Conservation (phyloP, 2,888 invertebrate genomes). For the Drosophila niveifrons region DNA sequence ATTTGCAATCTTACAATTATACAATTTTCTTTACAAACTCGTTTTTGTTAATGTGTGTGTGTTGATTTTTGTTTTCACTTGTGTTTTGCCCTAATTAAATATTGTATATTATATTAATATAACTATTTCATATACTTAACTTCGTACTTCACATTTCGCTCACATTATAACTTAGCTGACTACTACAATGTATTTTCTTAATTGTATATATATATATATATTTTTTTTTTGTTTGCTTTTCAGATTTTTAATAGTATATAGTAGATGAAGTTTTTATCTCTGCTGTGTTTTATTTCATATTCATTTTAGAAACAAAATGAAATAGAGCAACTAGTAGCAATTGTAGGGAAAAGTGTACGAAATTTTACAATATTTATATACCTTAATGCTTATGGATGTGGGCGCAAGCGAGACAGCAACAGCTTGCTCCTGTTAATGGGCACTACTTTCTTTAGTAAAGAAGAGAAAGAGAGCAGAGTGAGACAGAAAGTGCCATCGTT, state of each 20-base stretch:
- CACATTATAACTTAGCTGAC: conserved; percentile 44
- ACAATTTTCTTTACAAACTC: conserved; percentile 45
- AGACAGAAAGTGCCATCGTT: background rate
- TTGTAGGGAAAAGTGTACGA: conserved; percentile 42
- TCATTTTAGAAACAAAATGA: conserved; percentile 76
- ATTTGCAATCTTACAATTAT: conserved; percentile 12
- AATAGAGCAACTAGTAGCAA: conserved; percentile 61
- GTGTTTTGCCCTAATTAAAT: conserved; percentile 6
- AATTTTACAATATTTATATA: conserved; percentile 10
- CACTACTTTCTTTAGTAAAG: conserved; percentile 1
- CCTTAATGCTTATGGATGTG: conserved; percentile 14
- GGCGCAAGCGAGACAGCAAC: conserved; percentile 53
- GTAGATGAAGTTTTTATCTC: conserved; percentile 10
- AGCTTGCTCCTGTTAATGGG: conserved; percentile 12
- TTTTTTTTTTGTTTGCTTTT: conserved; percentile 10
- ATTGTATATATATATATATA: background rate
- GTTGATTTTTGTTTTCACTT: conserved; percentile 1
- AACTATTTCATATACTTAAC: conserved; percentile 53
- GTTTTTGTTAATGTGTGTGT: background rate
- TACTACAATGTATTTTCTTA: conserved; percentile 26
- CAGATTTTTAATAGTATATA: conserved; percentile 4
- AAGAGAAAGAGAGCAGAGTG: background rate
- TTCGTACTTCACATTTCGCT: conserved; percentile 61
- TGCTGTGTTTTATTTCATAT: conserved; percentile 42
- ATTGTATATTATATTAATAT: conserved; percentile 19